These are phyloP conservation scores for Gnatocerus cornutus DNA, from an alignment of 2,888 invertebrate genomes.

Conservation along the genomic window DNA sequence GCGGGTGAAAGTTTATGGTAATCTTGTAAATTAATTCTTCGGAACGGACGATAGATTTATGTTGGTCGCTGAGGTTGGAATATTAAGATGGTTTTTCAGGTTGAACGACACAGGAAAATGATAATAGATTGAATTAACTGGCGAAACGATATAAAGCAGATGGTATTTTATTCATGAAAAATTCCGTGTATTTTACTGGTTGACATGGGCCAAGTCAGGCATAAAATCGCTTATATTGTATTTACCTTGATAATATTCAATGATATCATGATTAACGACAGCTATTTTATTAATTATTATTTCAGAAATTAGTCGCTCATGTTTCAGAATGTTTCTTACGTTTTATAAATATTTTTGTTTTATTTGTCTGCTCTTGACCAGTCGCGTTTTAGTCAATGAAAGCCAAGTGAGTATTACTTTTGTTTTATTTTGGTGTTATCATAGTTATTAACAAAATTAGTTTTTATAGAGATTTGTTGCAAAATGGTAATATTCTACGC, in stretches of 20 bases:
- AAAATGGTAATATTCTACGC: too few species aligned
- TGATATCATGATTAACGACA: conserved; percentile 32
- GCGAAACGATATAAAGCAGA: conserved; percentile 10
- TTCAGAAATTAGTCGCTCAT: conserved; percentile 17
- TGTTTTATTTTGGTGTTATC: too few species aligned
- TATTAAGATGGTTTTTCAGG: background rate
- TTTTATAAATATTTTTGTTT: background rate
- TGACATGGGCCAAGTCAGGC: conserved; percentile 22
- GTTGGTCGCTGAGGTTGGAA: background rate
- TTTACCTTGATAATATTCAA: conserved; percentile 14
- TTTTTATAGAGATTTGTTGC: too few species aligned
- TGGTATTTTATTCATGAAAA: conserved; percentile 4
- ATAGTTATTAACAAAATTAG: too few species aligned
- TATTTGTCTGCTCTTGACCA: background rate
- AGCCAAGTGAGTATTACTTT: too few species aligned
- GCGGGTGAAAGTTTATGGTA: conserved; percentile 19
- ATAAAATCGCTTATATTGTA: conserved; percentile 30
- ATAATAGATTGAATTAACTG: background rate
- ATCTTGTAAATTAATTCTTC: background rate
- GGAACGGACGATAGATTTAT: background rate
- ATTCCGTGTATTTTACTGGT: conserved; percentile 1
- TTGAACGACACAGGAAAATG: background rate
- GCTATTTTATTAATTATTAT: conserved; percentile 18
- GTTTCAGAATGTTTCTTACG: background rate
- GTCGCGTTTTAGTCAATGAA: too few species aligned